These are phyloP conservation scores for Drosophila sproati DNA, from an alignment of 1,140 invertebrate species.

Conservation along the genomic window DNA sequence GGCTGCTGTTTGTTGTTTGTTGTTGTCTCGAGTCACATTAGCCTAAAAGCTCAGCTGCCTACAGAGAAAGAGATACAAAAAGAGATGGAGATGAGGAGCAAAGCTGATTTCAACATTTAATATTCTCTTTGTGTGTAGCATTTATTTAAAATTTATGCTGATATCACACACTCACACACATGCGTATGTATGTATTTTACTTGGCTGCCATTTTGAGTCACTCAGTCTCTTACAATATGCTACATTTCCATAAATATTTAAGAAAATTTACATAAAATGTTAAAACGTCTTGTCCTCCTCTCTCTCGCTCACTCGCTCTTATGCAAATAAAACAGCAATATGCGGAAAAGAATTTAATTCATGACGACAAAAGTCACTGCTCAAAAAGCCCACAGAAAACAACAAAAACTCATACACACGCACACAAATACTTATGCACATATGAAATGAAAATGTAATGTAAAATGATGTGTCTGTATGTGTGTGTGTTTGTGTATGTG, in stretches of 20 bases:
- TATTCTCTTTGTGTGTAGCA: conserved; percentile 74
- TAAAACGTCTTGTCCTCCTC: conserved; percentile 36
- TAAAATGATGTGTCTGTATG: conserved; percentile 38
- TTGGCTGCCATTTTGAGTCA: conserved; percentile 78
- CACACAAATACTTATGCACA: conserved; percentile 19
- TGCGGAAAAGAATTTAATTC: conserved; percentile 72
- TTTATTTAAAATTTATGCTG: conserved; percentile 83
- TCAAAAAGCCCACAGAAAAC: conserved; percentile 68
- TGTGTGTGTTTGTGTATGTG: background rate
- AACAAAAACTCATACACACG: conserved; percentile 30
- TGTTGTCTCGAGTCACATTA: conserved; percentile 23
- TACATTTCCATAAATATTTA: conserved; percentile 83
- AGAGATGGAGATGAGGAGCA: background rate
- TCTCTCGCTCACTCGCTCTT: background rate
- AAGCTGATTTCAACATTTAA: conserved; percentile 57
- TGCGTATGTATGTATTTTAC: conserved; percentile 66
- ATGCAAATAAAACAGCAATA: conserved; percentile 31
- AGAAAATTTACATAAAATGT: conserved; percentile 81
- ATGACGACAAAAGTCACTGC: conserved; percentile 80
- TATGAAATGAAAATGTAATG: conserved; percentile 65
- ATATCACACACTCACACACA: conserved; percentile 55
- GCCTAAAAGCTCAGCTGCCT: conserved; percentile 19
- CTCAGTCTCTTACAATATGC: conserved; percentile 77
- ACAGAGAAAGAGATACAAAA: background rate
- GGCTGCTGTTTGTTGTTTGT: conserved; percentile 4